These are phyloP conservation scores for Drosophila sproati DNA, from an alignment of 1,140 invertebrate species.

Conservation along the genomic window DNA sequence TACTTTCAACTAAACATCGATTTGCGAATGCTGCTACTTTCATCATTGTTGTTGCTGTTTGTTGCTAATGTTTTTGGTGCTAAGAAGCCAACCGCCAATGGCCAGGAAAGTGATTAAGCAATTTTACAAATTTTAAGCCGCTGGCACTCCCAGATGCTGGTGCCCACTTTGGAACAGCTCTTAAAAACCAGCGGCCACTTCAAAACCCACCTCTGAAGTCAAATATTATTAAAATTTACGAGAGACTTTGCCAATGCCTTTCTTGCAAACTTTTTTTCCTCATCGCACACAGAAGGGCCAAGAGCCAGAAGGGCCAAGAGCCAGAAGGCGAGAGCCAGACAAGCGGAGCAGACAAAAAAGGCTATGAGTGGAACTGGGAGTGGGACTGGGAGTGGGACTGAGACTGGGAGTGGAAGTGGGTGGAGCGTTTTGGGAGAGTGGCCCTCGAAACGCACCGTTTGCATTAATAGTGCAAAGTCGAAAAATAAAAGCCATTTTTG, in stretches of 20 bases:
- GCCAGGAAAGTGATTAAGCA: conserved; percentile 62
- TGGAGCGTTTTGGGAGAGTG: conserved; percentile 7
- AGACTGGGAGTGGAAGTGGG: neutral
- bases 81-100: conserved; percentile 24
- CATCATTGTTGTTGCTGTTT: conserved; percentile 20
- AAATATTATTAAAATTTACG: conserved; percentile 76
- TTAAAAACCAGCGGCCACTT: conserved; percentile 36
- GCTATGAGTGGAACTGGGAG: neutral
- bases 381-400: neutral
- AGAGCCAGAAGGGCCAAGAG: neutral
- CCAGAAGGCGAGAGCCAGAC: neutral
- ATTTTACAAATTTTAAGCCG: conserved; percentile 62
- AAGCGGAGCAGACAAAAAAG: neutral
- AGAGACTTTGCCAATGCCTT: conserved; percentile 54
- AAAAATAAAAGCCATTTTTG: conserved; percentile 66
- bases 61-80: neutral
- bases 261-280: conserved; percentile 40
- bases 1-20: conserved; percentile 14
- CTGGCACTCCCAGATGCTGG: conserved; percentile 10
- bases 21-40: neutral
- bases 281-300: neutral
- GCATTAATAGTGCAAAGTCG: conserved; percentile 67
- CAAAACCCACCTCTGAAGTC: conserved; percentile 39
- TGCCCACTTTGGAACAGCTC: conserved; percentile 7
- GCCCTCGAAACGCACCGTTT: conserved; percentile 68